Evolutionary conservation across 2,113 vertebrate genomes (phyloP).

Genomic region (Heliornis fulica): DNA sequence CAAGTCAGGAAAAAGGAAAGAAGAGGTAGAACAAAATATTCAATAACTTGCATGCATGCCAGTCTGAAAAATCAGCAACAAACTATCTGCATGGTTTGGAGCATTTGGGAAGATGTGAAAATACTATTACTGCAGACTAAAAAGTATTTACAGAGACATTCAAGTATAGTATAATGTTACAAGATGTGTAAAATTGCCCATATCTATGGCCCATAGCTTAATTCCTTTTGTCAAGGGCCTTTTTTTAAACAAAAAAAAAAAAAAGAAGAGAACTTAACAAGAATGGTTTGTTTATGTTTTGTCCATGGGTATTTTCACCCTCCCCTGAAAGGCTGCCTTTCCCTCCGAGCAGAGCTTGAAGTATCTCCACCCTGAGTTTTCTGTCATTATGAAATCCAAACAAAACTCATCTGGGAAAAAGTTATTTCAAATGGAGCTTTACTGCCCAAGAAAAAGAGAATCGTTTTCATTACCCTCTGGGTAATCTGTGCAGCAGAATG

Average conservation of each 20-base stretch:
- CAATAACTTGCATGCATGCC: not conserved
- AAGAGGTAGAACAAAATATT: not conserved
- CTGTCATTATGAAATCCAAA: not conserved
- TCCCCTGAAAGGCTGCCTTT: not conserved
- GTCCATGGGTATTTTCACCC: not conserved
- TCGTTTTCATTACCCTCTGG: not conserved
- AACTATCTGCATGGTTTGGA: not conserved
- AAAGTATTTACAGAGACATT: not conserved
- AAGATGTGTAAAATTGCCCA: not conserved
- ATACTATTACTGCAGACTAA: not conserved
- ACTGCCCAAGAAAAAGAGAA: not conserved
- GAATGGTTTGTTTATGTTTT: accelerated
- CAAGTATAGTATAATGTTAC: not conserved
- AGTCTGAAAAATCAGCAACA: not conserved
- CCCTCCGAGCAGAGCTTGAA: not conserved
- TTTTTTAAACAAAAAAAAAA: not conserved
- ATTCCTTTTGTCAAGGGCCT: not conserved
- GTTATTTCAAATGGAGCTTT: not conserved
- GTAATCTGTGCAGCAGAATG: not conserved
- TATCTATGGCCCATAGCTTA: not conserved
- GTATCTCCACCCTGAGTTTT: not conserved
- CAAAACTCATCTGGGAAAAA: not conserved
- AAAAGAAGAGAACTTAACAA: not conserved
- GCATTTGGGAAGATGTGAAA: not conserved
- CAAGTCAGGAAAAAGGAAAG: not conserved